These are phyloP conservation scores for Chaetodon trifascialis DNA, from an alignment of 2,113 vertebrate species.

Conservation along the genomic window DNA sequence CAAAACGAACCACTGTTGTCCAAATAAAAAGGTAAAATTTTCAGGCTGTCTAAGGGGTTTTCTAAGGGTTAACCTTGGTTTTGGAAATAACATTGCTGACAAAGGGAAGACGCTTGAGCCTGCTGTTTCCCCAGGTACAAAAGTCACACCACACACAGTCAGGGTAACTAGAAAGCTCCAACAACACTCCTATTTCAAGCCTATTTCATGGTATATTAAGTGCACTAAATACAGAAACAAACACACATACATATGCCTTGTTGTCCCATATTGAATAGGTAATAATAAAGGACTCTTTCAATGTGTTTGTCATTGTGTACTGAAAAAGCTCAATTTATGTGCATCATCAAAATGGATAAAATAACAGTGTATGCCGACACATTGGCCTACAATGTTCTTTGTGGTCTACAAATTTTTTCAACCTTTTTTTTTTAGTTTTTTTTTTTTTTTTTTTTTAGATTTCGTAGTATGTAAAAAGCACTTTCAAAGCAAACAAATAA, in stretches of 20 bases:
- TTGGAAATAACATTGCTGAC: conserved; percentile 78
- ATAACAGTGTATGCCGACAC: conserved; percentile 79
- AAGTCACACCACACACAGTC: conserved; percentile 86
- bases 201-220: conserved; percentile 87
- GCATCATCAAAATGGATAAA: conserved; percentile 78
- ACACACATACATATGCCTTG: conserved; percentile 78
- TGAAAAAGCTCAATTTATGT: conserved; percentile 77
- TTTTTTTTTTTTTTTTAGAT: conserved; percentile 30
- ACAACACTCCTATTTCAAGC: conserved; percentile 87
- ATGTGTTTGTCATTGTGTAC: conserved; percentile 77
- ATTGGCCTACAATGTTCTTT: conserved; percentile 69
- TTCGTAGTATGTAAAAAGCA: conserved; percentile 70
- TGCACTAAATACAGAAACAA: conserved; percentile 86
- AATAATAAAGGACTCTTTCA: conserved; percentile 78
- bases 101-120: conserved; percentile 80
- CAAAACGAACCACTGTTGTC: conserved; percentile 68
- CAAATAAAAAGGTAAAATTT: conserved; percentile 66
- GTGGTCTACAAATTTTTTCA: conserved; percentile 68
- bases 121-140: conserved; percentile 82
- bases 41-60: conserved; percentile 58
- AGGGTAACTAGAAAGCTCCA: conserved; percentile 85
- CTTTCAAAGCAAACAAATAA: conserved; percentile 79
- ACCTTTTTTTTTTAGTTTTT: conserved; percentile 41
- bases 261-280: conserved; percentile 77
- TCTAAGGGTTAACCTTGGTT: conserved; percentile 66